A percentile compares a stretch with the other conserved stretches of the same genome.
These are phyloP conservation scores for Hippolais icterina DNA, from an alignment of 2,113 vertebrate species.

Conservation along the genomic window DNA sequence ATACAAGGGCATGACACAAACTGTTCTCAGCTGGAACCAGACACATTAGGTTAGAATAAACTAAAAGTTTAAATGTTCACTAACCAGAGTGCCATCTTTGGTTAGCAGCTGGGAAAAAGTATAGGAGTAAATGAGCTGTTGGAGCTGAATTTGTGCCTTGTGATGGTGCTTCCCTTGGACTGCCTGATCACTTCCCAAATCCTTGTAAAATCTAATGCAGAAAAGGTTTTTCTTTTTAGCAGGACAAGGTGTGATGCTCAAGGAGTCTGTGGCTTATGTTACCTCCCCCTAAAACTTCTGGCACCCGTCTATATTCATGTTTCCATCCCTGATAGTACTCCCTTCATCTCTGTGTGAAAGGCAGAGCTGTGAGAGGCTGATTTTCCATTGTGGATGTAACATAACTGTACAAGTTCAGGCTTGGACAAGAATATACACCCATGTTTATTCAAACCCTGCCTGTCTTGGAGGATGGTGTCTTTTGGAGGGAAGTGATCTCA, in stretches of 20 bases:
- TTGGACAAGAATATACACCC: background rate
- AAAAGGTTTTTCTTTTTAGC: background rate
- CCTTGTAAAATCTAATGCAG: background rate
- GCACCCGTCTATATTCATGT: accelerated
- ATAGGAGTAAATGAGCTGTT: background rate
- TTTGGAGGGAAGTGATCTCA: background rate
- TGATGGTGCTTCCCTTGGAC: background rate
- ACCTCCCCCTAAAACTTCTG: background rate
- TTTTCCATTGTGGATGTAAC: background rate
- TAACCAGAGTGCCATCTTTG: background rate
- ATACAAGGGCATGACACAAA: background rate
- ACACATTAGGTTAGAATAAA: background rate
- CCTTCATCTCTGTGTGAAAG: background rate
- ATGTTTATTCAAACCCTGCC: background rate
- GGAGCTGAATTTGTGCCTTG: background rate
- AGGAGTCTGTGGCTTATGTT: accelerated
- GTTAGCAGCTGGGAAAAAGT: background rate
- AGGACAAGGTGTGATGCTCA: background rate
- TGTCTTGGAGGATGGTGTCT: background rate
- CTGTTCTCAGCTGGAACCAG: background rate
- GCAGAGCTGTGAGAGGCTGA: background rate
- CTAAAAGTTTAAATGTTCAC: background rate
- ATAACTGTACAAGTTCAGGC: background rate
- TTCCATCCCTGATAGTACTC: background rate
- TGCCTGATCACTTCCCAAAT: background rate